Evolutionary conservation across 53 echinoderm and acorn worm genomes (phyloP), one percentile per base, ranked within the genome.

Genomic region (Patiria pectinifera): DNA sequence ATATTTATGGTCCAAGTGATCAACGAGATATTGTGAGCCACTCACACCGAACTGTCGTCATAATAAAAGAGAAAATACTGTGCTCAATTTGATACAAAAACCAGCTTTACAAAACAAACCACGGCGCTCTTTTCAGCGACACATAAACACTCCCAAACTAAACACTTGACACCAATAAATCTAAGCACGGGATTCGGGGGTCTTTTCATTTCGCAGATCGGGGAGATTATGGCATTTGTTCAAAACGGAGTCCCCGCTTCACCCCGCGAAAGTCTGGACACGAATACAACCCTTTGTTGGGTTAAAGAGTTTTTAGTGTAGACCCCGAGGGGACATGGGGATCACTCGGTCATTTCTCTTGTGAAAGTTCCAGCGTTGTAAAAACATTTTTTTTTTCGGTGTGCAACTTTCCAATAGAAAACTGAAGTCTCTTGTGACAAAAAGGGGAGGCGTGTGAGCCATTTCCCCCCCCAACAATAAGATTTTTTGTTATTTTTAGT

Each of bases 121-220:
- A 35, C 43, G 6, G 43, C 10, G 77, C 35, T 77, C 77, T 78
- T 78, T 78, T 78, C 79, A 78, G 79, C 11, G 43, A 78, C 44
- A 82, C 82, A 82, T 58, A 82, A 82, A 82, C 3, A 9, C 59
- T 11, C 22, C 82, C n/a, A 82, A 82, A 18, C 82, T 59, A 59
- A 82, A 82, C 82, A 82, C 59, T 82, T 82, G 59, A 82, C 82
- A 82, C n/a, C 82, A 59, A 53, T 82, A 82, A 82, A 82, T 24
- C 58, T 46, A 14, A 48, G 82, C 59, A 82, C 6, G 53, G 21
- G 21, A 21, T 23, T 82, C 0, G 23, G 15, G 66, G 58, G 9
- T 59, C 59, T 82, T 78, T 82, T 82, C 59, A 53, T 3, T 21
- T 21, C 7, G 6, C 23, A 2, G 82, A 59, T 59, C 23, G 59